Percentiles rank a stretch among this genome's conserved stretches.
These are phyloP conservation scores for Dryobates pubescens DNA, from an alignment of 2,797 vertebrate species.

Conservation along the genomic window DNA sequence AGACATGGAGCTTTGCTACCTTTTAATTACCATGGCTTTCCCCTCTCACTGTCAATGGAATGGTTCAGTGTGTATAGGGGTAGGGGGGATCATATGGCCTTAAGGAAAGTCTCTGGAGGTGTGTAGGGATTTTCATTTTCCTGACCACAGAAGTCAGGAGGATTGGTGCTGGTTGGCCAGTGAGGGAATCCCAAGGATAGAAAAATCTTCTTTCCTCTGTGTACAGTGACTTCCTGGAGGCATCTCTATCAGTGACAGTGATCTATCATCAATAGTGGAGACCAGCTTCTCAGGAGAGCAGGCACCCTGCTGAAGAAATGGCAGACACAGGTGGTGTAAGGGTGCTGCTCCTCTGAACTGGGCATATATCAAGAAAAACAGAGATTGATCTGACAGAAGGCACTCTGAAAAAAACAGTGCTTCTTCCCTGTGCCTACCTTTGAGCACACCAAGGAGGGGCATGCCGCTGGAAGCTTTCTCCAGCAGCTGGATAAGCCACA, in stretches of 20 bases:
- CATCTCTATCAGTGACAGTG: not conserved
- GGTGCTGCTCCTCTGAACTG: not conserved
- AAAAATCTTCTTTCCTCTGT: fast-evolving
- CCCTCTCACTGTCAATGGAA: not conserved
- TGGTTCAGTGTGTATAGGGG: not conserved
- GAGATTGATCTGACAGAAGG: not conserved
- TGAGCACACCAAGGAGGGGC: not conserved
- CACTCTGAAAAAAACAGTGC: not conserved
- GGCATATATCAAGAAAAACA: not conserved
- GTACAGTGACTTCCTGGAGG: not conserved
- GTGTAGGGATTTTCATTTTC: not conserved
- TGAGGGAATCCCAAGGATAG: not conserved
- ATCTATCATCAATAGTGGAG: not conserved
- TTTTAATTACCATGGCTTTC: slow-evolving; percentile 61
- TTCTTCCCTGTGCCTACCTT: not conserved
- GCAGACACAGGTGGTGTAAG: not conserved
- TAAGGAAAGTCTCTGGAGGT: not conserved
- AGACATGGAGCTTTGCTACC: slow-evolving; percentile 40
- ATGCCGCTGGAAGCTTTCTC: not conserved
- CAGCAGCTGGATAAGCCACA: not conserved
- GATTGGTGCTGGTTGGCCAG: not conserved
- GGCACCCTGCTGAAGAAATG: not conserved
- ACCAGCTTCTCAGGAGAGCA: not conserved
- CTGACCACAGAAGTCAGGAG: not conserved
- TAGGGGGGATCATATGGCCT: not conserved